Evolutionary conservation across 2,888 invertebrate genomes (phyloP).

Genomic region (Oxyteleia sp.): DNA sequence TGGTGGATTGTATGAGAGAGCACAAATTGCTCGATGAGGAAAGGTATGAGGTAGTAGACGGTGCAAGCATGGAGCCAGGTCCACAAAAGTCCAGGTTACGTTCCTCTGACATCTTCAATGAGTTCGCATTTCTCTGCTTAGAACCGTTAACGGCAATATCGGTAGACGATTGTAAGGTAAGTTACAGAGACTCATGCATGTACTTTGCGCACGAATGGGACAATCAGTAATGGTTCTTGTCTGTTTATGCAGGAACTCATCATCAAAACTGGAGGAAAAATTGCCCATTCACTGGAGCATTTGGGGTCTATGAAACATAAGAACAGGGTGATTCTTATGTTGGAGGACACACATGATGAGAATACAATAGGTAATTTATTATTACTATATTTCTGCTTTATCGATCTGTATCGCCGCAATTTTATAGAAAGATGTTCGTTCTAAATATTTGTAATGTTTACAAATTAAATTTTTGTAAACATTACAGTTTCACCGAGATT

Average conservation of each 20-base stretch:
- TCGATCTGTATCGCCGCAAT: too few relatives aligned
- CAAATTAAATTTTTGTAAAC: too few relatives aligned
- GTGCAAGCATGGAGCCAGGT: slow-evolving; percentile 74
- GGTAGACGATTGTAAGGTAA: slow-evolving; percentile 78
- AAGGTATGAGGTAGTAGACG: slow-evolving; percentile 81
- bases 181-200: slow-evolving; percentile 11
- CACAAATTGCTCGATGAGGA: slow-evolving; percentile 77
- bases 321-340: slow-evolving; percentile 75
- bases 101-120: slow-evolving; percentile 75
- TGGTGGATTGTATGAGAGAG: slow-evolving; percentile 76
- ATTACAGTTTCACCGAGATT: too few relatives aligned
- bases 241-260: slow-evolving; percentile 79
- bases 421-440: too few relatives aligned
- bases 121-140: slow-evolving; percentile 79
- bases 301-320: slow-evolving; percentile 65
- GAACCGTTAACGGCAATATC: slow-evolving; percentile 78
- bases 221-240: slow-evolving; percentile 18
- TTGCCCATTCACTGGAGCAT: slow-evolving; percentile 73
- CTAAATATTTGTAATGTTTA: too few relatives aligned
- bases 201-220: background rate
- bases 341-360: slow-evolving; percentile 67
- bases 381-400: too few relatives aligned
- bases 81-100: slow-evolving; percentile 79
- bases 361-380: slow-evolving; percentile 76
- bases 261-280: slow-evolving; percentile 76